These are phyloP conservation scores for Dioctria linearis DNA, from an alignment of 2,888 invertebrate genomes.

Conservation along the genomic window DNA sequence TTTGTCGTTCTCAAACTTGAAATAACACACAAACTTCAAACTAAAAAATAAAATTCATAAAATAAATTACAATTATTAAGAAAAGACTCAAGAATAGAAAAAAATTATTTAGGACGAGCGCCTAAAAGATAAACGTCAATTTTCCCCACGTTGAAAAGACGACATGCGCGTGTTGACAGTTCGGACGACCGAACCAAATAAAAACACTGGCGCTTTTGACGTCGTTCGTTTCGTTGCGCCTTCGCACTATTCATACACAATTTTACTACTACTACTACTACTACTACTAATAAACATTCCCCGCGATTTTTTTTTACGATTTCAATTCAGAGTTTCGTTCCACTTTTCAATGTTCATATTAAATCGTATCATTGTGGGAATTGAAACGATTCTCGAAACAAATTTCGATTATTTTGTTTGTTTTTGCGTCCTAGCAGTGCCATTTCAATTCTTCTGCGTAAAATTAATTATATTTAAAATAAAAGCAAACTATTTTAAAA, in stretches of 20 bases:
- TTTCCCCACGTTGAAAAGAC: constrained; percentile 45
- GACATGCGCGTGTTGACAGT: constrained; percentile 48
- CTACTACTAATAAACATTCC: no score
- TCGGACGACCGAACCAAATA: constrained; percentile 47
- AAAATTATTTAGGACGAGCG: constrained; percentile 49
- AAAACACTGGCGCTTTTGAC: constrained; percentile 28
- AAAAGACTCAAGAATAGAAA: not conserved
- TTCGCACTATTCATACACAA: not conserved
- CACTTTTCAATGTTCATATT: no score
- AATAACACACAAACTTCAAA: constrained; percentile 7
- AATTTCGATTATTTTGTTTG: no score
- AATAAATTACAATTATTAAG: constrained; percentile 15
- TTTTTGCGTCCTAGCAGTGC: no score
- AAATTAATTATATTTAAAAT: no score
- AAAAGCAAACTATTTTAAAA: no score
- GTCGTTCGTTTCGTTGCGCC: not conserved
- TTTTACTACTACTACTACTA: no score
- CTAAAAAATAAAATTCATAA: constrained; percentile 3
- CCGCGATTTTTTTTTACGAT: no score
- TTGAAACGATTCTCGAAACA: no score
- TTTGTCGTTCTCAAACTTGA: not conserved
- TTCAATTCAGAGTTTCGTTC: no score
- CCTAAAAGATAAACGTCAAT: constrained; percentile 44
- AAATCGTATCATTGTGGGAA: no score
- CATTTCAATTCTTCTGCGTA: no score